Evolutionary conservation across 53 echinoderm and acorn worm genomes (phyloP).

Genomic region (Zoroaster sp.): DNA sequence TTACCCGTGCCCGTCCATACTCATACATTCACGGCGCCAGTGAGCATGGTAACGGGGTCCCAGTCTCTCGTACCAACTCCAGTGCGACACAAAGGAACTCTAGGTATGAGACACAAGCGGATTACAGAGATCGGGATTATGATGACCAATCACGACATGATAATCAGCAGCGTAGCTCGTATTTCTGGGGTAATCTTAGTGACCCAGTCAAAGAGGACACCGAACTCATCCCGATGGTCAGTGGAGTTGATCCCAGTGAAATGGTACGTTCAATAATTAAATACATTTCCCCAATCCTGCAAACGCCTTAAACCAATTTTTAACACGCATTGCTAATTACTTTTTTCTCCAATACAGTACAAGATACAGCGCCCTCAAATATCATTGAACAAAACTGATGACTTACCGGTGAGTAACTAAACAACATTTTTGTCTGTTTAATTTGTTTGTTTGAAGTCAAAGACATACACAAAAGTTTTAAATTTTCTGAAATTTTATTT

Average conservation of each 20-base stretch:
- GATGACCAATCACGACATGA: neutral
- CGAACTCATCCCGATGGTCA: slow-evolving; percentile 14
- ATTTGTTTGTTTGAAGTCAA: neutral
- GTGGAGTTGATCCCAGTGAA: neutral
- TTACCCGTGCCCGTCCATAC: neutral
- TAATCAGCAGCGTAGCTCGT: neutral
- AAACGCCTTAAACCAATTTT: neutral
- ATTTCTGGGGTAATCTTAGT: slow-evolving; percentile 34
- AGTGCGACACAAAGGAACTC: neutral
- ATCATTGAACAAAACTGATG: neutral
- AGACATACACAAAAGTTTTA: neutral
- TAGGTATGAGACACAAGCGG: neutral
- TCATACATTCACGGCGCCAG: slow-evolving; percentile 36
- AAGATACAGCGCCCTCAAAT: slow-evolving; percentile 39
- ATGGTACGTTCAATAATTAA: neutral
- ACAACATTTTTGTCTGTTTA: neutral
- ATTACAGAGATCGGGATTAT: neutral
- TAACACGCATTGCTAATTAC: neutral
- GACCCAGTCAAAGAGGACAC: neutral
- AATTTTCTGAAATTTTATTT: too few relatives aligned
- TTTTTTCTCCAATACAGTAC: neutral
- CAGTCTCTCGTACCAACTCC: slow-evolving; percentile 25
- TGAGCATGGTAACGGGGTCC: neutral
- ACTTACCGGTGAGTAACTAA: slow-evolving; percentile 13
- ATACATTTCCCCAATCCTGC: neutral